Conservation (phyloP, 1,140 invertebrate species). For the Dinothrombium tinctorium region DNA sequence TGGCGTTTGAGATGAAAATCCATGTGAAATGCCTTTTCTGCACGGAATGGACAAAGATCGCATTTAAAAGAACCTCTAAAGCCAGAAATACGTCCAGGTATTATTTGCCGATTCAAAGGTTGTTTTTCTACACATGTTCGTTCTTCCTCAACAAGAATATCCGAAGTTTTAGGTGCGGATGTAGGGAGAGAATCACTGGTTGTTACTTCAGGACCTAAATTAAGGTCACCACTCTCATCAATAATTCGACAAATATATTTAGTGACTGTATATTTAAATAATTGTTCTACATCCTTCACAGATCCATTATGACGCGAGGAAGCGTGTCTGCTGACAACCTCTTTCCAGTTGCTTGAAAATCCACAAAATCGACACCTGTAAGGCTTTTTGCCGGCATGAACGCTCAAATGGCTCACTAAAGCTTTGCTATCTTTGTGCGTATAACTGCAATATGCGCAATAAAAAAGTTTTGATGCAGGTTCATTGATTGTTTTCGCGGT, state of each 20-base stretch:
- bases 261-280: conserved; percentile 12
- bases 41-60: conserved; percentile 45
- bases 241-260: conserved; percentile 6
- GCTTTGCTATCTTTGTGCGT: conserved; percentile 36
- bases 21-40: conserved; percentile 33
- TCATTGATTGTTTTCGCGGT: conserved; percentile 9
- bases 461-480: conserved; percentile 16
- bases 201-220: conserved; percentile 3
- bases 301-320: conserved; percentile 8
- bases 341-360: conserved; percentile 49
- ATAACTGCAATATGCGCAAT: conserved; percentile 16
- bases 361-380: conserved; percentile 47
- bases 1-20: conserved; percentile 45
- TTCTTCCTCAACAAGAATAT: not conserved
- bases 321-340: conserved; percentile 32
- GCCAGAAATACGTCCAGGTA: conserved; percentile 2
- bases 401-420: conserved; percentile 29
- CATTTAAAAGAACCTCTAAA: conserved; percentile 25
- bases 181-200: not conserved
- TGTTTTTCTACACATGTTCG: not conserved
- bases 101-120: conserved; percentile 1
- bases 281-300: conserved; percentile 11
- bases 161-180: not conserved
- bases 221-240: not conserved
- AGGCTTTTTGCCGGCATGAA: conserved; percentile 17